phyloP scores from a whole-genome alignment of 2,113 vertebrate species.

The Silurus meridionalis region DNA sequence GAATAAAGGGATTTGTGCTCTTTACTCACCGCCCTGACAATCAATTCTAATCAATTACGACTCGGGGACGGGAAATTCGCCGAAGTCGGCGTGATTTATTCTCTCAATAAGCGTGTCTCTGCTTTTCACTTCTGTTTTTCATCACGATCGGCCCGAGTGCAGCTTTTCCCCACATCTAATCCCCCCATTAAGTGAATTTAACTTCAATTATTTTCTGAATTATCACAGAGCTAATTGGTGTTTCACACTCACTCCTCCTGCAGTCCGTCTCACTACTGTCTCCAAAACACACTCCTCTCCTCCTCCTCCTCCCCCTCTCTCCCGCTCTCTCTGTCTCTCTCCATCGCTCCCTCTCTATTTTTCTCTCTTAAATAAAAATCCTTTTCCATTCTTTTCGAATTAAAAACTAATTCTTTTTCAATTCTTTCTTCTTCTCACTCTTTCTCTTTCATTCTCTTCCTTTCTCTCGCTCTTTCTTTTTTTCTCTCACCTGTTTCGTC shows the following conservation, averaged over 20 bases:
- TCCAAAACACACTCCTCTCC: constrained; percentile 27
- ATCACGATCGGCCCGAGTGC: constrained; percentile 71
- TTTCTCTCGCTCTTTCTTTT: background rate
- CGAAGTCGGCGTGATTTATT: constrained; percentile 66
- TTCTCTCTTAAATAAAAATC: background rate
- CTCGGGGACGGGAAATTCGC: constrained; percentile 71
- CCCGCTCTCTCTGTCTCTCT: background rate
- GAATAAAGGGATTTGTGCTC: background rate
- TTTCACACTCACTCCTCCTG: constrained; percentile 59
- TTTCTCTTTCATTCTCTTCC: background rate
- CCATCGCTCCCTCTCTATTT: background rate
- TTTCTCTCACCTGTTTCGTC: background rate
- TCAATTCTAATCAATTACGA: constrained; percentile 71
- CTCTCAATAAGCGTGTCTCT: constrained; percentile 56
- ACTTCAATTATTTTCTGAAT: constrained; percentile 69
- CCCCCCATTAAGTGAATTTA: constrained; percentile 72
- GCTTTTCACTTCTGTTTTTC: constrained; percentile 72
- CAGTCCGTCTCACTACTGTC: constrained; percentile 42
- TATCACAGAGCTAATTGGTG: constrained; percentile 60
- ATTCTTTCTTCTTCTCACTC: constrained; percentile 1
- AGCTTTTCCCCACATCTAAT: constrained; percentile 64
- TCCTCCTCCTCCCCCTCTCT: background rate
- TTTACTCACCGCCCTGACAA: constrained; percentile 23
- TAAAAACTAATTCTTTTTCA: background rate
- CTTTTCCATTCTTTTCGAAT: too few species aligned